Conservation (phyloP, 2,888 invertebrate species). For the Heliconius erato region DNA sequence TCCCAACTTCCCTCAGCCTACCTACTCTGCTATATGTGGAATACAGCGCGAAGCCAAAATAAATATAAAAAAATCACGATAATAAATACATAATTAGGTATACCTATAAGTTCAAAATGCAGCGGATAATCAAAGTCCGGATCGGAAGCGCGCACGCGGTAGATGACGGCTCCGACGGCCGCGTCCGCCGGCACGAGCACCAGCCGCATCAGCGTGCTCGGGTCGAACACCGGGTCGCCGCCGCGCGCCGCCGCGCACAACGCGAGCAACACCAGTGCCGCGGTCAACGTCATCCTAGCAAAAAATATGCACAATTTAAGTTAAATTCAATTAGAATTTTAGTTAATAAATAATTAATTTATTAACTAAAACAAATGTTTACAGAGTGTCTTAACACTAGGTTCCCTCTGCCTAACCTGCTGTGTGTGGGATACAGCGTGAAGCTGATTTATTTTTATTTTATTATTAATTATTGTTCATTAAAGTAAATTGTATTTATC, state of each 20-base stretch:
- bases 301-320: neutral
- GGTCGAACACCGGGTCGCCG: slow-evolving; percentile 93
- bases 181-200: slow-evolving; percentile 94
- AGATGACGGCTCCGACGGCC: slow-evolving; percentile 93
- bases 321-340: neutral
- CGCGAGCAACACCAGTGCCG: slow-evolving; percentile 77
- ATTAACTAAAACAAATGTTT: too few relatives aligned
- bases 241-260: slow-evolving; percentile 65
- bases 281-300: slow-evolving; percentile 78
- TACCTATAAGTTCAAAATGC: slow-evolving; percentile 91
- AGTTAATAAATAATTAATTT: neutral
- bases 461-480: too few relatives aligned
- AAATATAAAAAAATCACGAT: too few relatives aligned
- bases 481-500: too few relatives aligned
- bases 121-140: slow-evolving; percentile 95
- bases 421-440: too few relatives aligned
- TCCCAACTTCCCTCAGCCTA: too few relatives aligned
- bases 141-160: slow-evolving; percentile 94
- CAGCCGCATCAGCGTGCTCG: slow-evolving; percentile 92
- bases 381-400: too few relatives aligned
- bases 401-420: too few relatives aligned
- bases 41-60: too few relatives aligned
- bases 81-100: neutral
- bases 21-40: too few relatives aligned
- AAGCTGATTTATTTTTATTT: too few relatives aligned